Conservation (phyloP, 2,113 vertebrate genomes). For the Elephantulus edwardii region DNA sequence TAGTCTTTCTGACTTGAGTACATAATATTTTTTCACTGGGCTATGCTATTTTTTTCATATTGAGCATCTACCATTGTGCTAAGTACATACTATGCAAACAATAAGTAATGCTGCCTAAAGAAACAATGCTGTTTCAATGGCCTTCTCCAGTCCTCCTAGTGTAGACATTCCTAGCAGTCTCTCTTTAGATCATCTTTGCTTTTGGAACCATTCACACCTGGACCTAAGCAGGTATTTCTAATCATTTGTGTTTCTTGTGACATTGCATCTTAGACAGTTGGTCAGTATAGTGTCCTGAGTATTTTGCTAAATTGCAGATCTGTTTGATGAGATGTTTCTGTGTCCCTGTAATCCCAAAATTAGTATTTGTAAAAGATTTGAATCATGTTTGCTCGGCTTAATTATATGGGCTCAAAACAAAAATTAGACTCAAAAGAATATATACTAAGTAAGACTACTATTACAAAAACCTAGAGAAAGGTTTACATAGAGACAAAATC, state of each 20-base stretch:
- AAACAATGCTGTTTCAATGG: background rate
- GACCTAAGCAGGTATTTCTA: background rate
- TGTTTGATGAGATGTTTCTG: background rate
- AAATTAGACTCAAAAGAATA: background rate
- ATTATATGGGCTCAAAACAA: background rate
- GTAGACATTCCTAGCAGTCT: background rate
- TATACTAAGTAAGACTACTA: too few species aligned
- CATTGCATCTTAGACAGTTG: background rate
- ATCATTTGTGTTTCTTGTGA: background rate
- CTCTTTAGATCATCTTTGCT: background rate
- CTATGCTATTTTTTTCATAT: background rate
- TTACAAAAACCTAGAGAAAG: too few species aligned
- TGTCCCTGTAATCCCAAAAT: background rate
- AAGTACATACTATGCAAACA: background rate
- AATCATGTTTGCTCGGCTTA: background rate
- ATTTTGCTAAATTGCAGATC: background rate
- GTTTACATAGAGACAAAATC: too few species aligned
- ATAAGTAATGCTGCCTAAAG: background rate
- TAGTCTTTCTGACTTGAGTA: background rate
- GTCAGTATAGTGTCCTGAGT: background rate
- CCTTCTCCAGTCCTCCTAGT: background rate
- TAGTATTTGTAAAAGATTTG: conserved; percentile 20
- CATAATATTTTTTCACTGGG: background rate
- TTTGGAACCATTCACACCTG: background rate
- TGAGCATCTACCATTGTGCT: background rate